Base-by-base conservation (phyloP, 2,113 vertebrate genomes). In the Pachycephala philippinensis region DNA sequence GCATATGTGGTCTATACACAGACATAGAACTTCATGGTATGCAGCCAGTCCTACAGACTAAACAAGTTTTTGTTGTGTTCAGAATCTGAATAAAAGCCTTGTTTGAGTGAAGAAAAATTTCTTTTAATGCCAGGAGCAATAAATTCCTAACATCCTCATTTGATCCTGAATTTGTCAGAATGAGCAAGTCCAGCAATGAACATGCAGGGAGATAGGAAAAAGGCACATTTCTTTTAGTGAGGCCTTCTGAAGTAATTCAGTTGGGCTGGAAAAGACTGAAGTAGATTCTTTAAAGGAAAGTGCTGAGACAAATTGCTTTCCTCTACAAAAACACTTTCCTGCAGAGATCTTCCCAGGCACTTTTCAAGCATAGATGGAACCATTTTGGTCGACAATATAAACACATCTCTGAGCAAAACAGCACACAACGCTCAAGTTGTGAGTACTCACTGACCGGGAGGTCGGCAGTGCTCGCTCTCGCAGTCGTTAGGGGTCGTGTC, bases 361-460 rank as follows among this genome's bases (percentile, higher is more conserved):
- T 97, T 95, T 92, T 82, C 61, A 66, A 83, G 44, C 54, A 50
- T 30, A 53, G 86, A 63, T 78, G 84, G 89, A 97, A 94, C 60
- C 60, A 90, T 87, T 95, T 94, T 4, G 63, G 74, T 53, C 47
- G 37, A 89, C 74, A 95, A 77, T 28, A 92, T 28, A 87, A 97
- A 95, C 60, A 82, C 65, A 91, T 72, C 45, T 76, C 22, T 14
- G 84, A 50, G 49, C 30, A 71, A 90, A 94, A 53, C 61, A 91
- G 91, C 87, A 77, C 9, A 84, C 30, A 40, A 40, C 84, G 50
- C 11, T 33, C 28, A 39, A 71, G 89, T 13, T 60, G 66, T 42
- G 87, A 72, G 79, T 93, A 98, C 98, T 98, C 94, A 98, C 98
- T 76, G 33, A 76, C 83, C 54, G 3, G 69, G 49, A 64, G 78